Evolutionary conservation across 2,113 vertebrate species (phyloP).

Genomic region (Gymnarchus niloticus): DNA sequence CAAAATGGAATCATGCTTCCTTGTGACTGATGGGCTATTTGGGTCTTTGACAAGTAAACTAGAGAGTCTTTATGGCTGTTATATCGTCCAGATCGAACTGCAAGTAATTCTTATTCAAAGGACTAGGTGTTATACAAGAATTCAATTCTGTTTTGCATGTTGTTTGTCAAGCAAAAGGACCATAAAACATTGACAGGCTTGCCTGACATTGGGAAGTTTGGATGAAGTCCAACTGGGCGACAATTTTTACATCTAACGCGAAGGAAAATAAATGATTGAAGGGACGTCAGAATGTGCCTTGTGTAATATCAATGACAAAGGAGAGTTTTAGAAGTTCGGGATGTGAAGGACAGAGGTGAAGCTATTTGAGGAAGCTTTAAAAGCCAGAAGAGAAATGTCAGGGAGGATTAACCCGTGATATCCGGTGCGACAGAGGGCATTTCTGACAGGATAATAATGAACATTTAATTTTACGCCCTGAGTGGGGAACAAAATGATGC

Average conservation of each 20-base stretch:
- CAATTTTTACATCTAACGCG: not conserved
- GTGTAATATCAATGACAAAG: not conserved
- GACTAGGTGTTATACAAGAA: not conserved
- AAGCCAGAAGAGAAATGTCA: constrained; percentile 1
- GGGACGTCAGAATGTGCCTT: not conserved
- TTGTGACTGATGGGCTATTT: not conserved
- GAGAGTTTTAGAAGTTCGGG: not conserved
- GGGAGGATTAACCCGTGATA: not conserved
- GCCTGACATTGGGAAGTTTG: not conserved
- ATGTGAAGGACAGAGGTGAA: constrained; percentile 1
- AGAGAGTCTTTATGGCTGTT: not conserved
- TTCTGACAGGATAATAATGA: not conserved
- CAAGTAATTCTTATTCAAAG: not conserved
- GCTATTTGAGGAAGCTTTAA: constrained; percentile 10
- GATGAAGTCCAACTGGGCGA: not conserved
- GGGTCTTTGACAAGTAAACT: not conserved
- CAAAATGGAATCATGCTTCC: not conserved
- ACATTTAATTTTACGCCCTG: not conserved
- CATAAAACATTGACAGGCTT: not conserved
- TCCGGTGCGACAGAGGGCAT: not conserved
- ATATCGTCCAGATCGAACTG: not conserved
- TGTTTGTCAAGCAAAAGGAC: not conserved
- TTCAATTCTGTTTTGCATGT: not conserved
- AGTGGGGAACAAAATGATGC: not conserved
- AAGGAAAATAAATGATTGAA: not conserved